Conservation (phyloP, 2,113 vertebrate genomes). For the Poicephalus gulielmi region DNA sequence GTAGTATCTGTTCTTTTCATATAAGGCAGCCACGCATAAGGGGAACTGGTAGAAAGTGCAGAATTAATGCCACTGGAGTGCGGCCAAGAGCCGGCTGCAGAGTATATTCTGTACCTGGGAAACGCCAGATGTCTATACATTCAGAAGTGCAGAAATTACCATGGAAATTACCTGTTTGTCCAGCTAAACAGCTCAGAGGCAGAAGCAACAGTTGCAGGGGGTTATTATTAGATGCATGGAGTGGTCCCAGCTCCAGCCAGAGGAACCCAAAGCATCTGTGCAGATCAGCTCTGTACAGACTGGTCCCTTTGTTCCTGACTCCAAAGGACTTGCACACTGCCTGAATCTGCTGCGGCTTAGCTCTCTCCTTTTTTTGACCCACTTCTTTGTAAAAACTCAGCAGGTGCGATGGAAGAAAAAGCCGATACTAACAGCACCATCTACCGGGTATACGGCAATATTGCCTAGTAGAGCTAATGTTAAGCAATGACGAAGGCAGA, state of each 20-base stretch:
- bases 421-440: constrained; percentile 52
- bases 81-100: not conserved
- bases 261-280: not conserved
- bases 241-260: not conserved
- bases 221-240: not conserved
- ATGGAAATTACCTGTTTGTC: constrained; percentile 3
- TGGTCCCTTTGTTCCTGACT: not conserved
- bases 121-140: constrained; percentile 31
- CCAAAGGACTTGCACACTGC: not conserved
- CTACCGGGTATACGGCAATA: not conserved
- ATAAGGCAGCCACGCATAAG: not conserved
- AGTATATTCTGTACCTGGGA: not conserved
- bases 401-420: not conserved
- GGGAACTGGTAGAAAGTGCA: not conserved
- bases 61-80: constrained; percentile 4
- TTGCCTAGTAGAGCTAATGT: not conserved
- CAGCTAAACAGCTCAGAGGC: not conserved
- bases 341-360: not conserved
- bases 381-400: not conserved
- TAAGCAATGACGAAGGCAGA: not conserved
- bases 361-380: not conserved
- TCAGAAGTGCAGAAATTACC: constrained; percentile 13
- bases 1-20: not conserved
- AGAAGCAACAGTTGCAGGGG: not conserved
- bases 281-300: not conserved